Evolutionary conservation across 2,113 vertebrate genomes (phyloP).

Genomic region (Neolamprologus variostigma): DNA sequence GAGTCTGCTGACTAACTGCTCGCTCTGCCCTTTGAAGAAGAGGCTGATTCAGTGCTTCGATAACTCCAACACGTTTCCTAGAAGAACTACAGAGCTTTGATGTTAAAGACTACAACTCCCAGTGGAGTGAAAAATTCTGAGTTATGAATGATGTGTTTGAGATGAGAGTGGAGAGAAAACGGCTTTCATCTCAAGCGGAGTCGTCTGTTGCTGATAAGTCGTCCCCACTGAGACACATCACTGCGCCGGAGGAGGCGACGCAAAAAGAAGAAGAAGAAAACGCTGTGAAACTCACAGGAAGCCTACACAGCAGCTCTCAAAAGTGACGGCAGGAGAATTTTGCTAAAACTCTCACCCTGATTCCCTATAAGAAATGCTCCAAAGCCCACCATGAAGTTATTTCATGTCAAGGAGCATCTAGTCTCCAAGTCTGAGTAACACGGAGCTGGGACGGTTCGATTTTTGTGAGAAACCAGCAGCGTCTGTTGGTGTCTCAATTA

Average conservation of each 20-base stretch:
- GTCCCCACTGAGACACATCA: neutral
- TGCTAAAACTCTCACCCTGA: neutral
- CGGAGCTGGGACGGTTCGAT: rapidly evolving
- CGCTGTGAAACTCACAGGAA: neutral
- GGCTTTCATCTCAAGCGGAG: neutral
- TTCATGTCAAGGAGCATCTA: neutral
- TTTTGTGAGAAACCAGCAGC: neutral
- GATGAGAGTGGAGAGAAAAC: neutral
- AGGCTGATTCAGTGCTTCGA: neutral
- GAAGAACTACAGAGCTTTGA: neutral
- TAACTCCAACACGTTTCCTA: neutral
- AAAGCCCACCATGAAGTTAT: neutral
- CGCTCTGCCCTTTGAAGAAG: neutral
- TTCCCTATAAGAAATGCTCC: rapidly evolving
- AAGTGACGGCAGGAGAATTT: neutral
- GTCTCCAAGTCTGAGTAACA: neutral
- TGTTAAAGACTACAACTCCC: conserved; percentile 19
- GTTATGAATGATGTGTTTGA: neutral
- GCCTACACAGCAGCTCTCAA: rapidly evolving
- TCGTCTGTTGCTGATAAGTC: neutral
- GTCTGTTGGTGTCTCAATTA: rapidly evolving
- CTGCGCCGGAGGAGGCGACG: neutral
- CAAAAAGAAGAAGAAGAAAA: neutral
- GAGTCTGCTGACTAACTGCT: neutral
- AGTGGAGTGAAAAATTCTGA: neutral